Base-by-base conservation (phyloP, 1,140 invertebrate genomes). In the Drosophila mayri region DNA sequence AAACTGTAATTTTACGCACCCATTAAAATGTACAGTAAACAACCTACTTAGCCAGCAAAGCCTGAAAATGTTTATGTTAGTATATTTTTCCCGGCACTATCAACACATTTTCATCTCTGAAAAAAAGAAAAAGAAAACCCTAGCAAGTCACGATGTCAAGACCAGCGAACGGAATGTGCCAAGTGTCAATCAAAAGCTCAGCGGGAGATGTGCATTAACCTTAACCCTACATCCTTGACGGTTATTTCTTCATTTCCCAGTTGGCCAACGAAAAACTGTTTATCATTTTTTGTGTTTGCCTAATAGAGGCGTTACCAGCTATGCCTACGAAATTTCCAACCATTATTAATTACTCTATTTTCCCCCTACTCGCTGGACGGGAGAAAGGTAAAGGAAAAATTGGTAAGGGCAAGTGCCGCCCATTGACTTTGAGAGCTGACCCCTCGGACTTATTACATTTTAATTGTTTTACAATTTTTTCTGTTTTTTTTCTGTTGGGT, bases 401-500 rank as follows among this genome's bases (percentile, higher is more conserved):
- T 1, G 28, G 49, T 12, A 28, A 43, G 40, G 57, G 22, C 63
- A 30, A 66, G 57, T 66, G 63, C 67, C 70, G 66, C 67, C 70
- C 70, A 72, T 47, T 73, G 73, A 61, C 75, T 76, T 77, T 68
- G 32, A 76, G 63, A 55, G 75, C 66, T 46, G 65, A 71, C 77
- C 59, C 59, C 74, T 54, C 50, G 43, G 58, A 25, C 62, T 90
- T 90, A 90, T 90, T 90, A 90, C 85, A 90, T 85, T 90, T 90
- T 90, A 90, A 90, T 90, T 90, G 85, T 90, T 90, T 90, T 90
- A 90, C 85, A 90, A 90, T 90, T 87, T 74, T 73, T 61, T 54
- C 35, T 43, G 6, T 40, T 9, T 0, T 8, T 41, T 41, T 47
- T 47, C 44, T 47, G 50, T 76, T 67, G 46, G 80, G 74, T 88